Evolutionary conservation across 2,888 invertebrate species (phyloP), one percentile per base, ranked within the genome.

Genomic region (Agonopterix alstromeriana): DNA sequence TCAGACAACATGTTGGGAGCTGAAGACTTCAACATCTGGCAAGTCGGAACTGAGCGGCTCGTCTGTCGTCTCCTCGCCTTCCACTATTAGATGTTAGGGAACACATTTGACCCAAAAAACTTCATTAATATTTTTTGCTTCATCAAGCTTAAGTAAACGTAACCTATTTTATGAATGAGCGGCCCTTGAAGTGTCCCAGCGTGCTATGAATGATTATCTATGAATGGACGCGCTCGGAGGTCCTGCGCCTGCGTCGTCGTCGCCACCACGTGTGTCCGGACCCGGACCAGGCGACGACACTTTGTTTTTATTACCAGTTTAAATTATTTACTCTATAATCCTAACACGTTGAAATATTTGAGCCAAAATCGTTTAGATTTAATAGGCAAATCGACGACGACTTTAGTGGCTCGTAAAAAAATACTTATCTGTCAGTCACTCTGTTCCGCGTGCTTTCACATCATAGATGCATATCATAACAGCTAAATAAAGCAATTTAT

Each of bases 131-230:
- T 73, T 71, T 77, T 50, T 75, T 72, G 63, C 57, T 60, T 67
- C 63, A 63, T 63, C 61, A 63, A 65, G 60, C 60, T 58, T 48
- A 58, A 64, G 65, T 65, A 63, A 65, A 58, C 65, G 57, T 57
- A 58, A 54, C 47, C 45, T 49, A 42, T 54, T 60, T 68, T 63
- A 70, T 78, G 77, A 78, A 80, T 79, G 79, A 67, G 57, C 61
- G 66, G 56, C 68, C 75, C 72, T 67, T 69, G 59, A 62, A 62
- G 65, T 70, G 73, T 73, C 75, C 74, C 75, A 67, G 72, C 61
- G 58, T 27, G 54, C 65, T 66, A 71, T 77, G 75, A 77, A 77
- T 76, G 73, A 77, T 75, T 67, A 68, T 65, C 63, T 51, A 48
- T 55, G 53, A 55, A 55, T 53, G 53, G 51, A 53, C 45, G 47